A percentile compares a stretch with the other conserved stretches of the same genome.
These are phyloP conservation scores for Meda fulgida DNA, from an alignment of 2,797 vertebrate genomes.

Conservation along the genomic window DNA sequence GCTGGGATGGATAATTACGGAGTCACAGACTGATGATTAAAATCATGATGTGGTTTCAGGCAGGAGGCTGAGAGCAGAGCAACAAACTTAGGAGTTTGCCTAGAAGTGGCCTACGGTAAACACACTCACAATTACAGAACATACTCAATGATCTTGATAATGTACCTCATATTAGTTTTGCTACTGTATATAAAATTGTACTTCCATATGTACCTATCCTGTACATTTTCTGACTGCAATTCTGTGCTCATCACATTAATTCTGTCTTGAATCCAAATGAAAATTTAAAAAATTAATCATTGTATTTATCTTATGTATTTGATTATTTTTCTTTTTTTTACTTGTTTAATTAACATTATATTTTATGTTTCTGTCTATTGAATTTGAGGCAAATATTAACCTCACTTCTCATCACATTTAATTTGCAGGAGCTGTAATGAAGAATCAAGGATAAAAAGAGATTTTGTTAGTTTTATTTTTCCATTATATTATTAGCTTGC, in stretches of 20 bases:
- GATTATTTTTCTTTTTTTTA: neutral
- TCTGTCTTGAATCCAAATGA: neutral
- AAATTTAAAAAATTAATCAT: neutral
- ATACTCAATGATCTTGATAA: neutral
- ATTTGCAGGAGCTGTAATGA: neutral
- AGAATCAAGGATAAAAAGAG: neutral
- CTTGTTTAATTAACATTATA: neutral
- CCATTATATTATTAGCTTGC: too few species aligned
- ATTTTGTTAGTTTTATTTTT: neutral
- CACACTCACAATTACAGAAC: conserved; percentile 13
- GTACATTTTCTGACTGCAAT: neutral
- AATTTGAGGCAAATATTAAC: neutral
- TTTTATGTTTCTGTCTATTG: neutral
- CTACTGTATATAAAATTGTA: too few species aligned
- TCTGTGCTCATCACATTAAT: too few species aligned
- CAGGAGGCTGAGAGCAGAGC: conserved; percentile 29
- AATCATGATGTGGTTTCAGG: conserved; percentile 46
- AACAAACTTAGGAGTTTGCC: conserved; percentile 1
- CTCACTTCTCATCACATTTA: neutral
- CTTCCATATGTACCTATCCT: too few species aligned
- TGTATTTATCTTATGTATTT: neutral
- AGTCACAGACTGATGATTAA: conserved; percentile 41
- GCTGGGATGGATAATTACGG: conserved; percentile 45
- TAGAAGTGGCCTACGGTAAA: neutral
- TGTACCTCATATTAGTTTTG: too few species aligned